These are phyloP conservation scores for Papilio aristodemus DNA, from an alignment of 1,140 invertebrate genomes.

Conservation along the genomic window DNA sequence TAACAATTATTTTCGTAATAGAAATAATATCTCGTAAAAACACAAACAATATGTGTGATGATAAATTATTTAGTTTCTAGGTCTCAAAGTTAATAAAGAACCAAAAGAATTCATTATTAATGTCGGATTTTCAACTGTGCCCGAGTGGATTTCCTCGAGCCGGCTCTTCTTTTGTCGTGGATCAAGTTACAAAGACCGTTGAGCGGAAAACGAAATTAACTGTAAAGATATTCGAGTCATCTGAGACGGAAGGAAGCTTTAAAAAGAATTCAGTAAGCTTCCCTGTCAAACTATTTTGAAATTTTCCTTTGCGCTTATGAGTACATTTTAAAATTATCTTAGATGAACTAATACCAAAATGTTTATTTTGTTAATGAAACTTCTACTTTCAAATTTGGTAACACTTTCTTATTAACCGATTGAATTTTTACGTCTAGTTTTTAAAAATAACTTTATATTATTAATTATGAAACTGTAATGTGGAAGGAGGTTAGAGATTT, in stretches of 20 bases:
- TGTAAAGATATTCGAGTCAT: conserved; percentile 17
- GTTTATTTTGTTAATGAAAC: no score
- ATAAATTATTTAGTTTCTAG: conserved; percentile 5
- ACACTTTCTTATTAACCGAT: no score
- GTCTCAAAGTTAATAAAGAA: conserved; percentile 8
- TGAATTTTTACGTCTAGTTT: no score
- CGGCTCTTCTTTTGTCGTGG: neutral
- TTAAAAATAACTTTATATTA: no score
- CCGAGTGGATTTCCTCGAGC: conserved; percentile 11
- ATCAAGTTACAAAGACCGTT: conserved; percentile 21
- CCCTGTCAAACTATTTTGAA: neutral
- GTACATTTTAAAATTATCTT: neutral
- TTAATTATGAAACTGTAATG: no score
- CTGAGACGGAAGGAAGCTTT: conserved; percentile 2
- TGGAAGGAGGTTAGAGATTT: no score
- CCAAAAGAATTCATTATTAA: conserved; percentile 11
- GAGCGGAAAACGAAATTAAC: conserved; percentile 15
- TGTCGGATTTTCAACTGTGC: conserved; percentile 18
- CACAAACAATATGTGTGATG: neutral
- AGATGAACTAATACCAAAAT: no score
- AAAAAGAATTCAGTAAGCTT: conserved; percentile 11
- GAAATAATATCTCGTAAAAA: no score
- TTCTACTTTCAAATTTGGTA: no score
- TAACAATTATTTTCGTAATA: neutral
- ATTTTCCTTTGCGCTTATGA: neutral